A percentile compares a stretch with the other conserved stretches of the same genome.
These are phyloP conservation scores for Phrynocephalus vlangalii DNA, from an alignment of 2,797 vertebrate genomes.

Conservation along the genomic window DNA sequence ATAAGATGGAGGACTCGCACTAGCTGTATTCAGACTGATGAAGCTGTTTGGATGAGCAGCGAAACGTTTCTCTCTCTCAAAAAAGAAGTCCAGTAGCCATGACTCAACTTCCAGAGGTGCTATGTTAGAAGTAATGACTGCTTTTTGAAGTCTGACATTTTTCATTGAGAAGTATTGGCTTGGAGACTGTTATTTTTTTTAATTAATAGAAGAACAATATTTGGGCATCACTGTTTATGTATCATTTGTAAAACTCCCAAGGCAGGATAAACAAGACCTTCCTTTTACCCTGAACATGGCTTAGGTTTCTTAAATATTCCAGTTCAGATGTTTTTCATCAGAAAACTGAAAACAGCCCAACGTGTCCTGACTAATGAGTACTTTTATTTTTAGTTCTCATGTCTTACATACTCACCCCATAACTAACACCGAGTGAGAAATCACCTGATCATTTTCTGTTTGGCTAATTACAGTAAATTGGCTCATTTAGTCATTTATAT, in stretches of 20 bases:
- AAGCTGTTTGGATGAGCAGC: too few relatives aligned
- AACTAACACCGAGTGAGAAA: background rate
- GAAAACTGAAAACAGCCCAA: too few relatives aligned
- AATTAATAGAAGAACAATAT: background rate
- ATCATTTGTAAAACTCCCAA: background rate
- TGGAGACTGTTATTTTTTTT: constrained; percentile 23
- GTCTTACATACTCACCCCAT: background rate
- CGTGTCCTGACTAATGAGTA: too few relatives aligned
- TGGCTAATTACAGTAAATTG: background rate
- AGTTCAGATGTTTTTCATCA: background rate
- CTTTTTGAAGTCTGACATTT: background rate
- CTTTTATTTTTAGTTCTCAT: background rate
- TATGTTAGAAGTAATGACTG: background rate
- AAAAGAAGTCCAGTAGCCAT: too few relatives aligned
- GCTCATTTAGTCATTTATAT: background rate
- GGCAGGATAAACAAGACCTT: background rate
- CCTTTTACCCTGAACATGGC: background rate
- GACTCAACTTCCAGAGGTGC: background rate
- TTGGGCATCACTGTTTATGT: background rate
- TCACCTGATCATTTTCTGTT: background rate
- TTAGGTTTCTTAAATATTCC: background rate
- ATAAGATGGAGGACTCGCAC: too few relatives aligned
- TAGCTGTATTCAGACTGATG: too few relatives aligned
- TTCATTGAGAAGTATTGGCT: constrained; percentile 24
- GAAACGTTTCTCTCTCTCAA: too few relatives aligned